Evolutionary conservation across 2,113 vertebrate genomes (phyloP).

Genomic region (Ascaphus truei): DNA sequence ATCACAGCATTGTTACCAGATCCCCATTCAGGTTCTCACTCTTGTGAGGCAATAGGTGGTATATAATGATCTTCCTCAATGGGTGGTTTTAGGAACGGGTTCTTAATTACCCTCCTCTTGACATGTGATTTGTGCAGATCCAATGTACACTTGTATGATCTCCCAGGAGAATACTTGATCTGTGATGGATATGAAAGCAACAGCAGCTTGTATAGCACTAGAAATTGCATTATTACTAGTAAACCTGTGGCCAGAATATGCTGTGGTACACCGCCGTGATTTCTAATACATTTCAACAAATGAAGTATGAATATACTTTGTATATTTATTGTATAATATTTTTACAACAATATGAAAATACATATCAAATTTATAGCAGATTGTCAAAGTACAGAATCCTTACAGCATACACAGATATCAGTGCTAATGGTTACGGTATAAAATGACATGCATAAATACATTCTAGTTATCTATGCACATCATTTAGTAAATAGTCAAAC

Average conservation of each 20-base stretch:
- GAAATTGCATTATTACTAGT: neutral
- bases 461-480: too few species aligned
- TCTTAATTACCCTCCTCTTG: slow-evolving; percentile 5
- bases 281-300: too few species aligned
- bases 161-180: slow-evolving; percentile 9
- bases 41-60: neutral
- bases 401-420: too few species aligned
- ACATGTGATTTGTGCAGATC: slow-evolving; percentile 3
- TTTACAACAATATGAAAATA: too few species aligned
- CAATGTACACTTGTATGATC: neutral
- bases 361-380: too few species aligned
- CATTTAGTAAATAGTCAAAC: too few species aligned
- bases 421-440: too few species aligned
- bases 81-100: neutral
- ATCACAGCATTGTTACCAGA: neutral
- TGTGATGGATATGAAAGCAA: slow-evolving; percentile 8
- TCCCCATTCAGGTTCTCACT: neutral
- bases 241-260: neutral
- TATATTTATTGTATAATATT: too few species aligned
- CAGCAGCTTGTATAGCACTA: neutral
- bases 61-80: slow-evolving; percentile 3
- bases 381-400: too few species aligned
- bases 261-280: neutral
- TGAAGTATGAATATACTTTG: too few species aligned
- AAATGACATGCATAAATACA: too few species aligned